Percentiles rank a stretch among this genome's conserved stretches.
These are phyloP conservation scores for Epirrhoe tristata DNA, from an alignment of 2,888 invertebrate genomes.

Conservation along the genomic window DNA sequence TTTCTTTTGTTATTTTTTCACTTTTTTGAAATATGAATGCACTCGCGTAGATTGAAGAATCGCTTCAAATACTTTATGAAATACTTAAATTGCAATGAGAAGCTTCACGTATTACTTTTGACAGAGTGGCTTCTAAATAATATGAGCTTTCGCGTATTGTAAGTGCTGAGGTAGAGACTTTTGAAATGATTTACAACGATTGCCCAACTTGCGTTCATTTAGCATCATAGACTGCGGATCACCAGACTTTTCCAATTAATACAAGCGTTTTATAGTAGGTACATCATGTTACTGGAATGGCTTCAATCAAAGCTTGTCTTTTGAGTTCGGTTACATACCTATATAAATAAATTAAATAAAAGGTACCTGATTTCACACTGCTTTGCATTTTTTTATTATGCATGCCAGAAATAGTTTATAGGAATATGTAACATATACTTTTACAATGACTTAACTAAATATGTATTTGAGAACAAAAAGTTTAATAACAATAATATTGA, in stretches of 20 bases:
- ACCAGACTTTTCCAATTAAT: slow-evolving; percentile 69
- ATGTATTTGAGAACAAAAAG: slow-evolving; percentile 33
- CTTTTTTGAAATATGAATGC: slow-evolving; percentile 80
- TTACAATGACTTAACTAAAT: slow-evolving; percentile 45
- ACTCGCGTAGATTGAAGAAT: slow-evolving; percentile 79
- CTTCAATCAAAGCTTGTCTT: slow-evolving; percentile 79
- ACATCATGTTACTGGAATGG: slow-evolving; percentile 79
- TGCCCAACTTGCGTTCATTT: slow-evolving; percentile 72
- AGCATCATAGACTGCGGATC: slow-evolving; percentile 75
- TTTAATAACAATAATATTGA: slow-evolving; percentile 16
- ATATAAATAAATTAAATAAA: slow-evolving; percentile 55
- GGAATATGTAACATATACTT: slow-evolving; percentile 70
- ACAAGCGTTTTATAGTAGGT: slow-evolving; percentile 63
- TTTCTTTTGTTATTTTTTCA: slow-evolving; percentile 73
- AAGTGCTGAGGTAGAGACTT: slow-evolving; percentile 74
- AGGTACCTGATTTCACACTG: slow-evolving; percentile 71
- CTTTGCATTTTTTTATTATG: slow-evolving; percentile 83
- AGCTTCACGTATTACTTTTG: slow-evolving; percentile 74
- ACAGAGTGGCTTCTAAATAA: slow-evolving; percentile 75
- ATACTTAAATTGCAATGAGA: slow-evolving; percentile 71
- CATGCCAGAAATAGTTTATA: slow-evolving; percentile 81
- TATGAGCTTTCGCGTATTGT: slow-evolving; percentile 77
- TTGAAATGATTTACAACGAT: slow-evolving; percentile 58
- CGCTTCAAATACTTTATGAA: slow-evolving; percentile 76
- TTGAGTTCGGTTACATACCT: slow-evolving; percentile 67